Conservation (phyloP, 1,140 invertebrate species). For the Venturia canescens region DNA sequence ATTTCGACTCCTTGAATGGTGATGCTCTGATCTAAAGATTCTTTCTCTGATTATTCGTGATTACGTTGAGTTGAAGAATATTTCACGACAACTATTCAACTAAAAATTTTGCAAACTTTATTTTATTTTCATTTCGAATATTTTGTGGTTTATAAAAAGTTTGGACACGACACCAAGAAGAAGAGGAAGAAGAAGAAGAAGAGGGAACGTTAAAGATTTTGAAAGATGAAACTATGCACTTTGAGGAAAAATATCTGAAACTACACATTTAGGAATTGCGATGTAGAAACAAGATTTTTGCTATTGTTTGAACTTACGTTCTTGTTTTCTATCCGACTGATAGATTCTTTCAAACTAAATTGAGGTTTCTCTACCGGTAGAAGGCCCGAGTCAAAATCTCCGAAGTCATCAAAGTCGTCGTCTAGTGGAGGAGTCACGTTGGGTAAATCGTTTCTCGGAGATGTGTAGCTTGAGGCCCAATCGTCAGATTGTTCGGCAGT, state of each 20-base stretch:
- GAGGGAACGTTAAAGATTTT: too few species aligned
- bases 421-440: conserved; percentile 35
- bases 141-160: too few species aligned
- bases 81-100: too few species aligned
- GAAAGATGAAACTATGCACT: background rate
- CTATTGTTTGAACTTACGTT: conserved; percentile 67
- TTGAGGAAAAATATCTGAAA: background rate
- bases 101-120: too few species aligned
- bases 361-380: conserved; percentile 60
- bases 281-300: background rate
- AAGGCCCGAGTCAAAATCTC: conserved; percentile 75
- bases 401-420: conserved; percentile 80
- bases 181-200: too few species aligned
- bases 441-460: conserved; percentile 1
- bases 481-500: conserved; percentile 8
- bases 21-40: too few species aligned
- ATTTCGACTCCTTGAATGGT: too few species aligned
- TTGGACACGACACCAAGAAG: too few species aligned
- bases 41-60: too few species aligned
- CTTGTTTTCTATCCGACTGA: conserved; percentile 77
- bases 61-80: too few species aligned
- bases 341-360: conserved; percentile 75
- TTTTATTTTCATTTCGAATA: too few species aligned
- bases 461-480: conserved; percentile 36
- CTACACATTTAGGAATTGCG: conserved; percentile 32